Conservation (phyloP, 2,888 invertebrate genomes). For the Dryobota labecula region DNA sequence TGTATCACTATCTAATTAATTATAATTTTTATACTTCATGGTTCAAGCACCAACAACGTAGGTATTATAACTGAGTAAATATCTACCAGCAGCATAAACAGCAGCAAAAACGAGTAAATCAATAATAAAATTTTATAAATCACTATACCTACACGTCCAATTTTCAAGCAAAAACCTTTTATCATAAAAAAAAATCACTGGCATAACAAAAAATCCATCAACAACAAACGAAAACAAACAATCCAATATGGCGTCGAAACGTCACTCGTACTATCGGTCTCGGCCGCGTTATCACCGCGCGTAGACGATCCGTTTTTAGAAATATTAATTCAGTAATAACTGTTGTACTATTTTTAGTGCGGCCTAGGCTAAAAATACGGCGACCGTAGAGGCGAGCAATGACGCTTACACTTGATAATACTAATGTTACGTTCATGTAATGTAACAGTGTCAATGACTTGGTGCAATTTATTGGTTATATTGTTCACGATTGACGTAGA, state of each 20-base stretch:
- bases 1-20: neutral
- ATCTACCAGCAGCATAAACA: neutral
- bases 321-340: conserved; percentile 91
- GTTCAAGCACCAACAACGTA: neutral
- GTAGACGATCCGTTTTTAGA: conserved; percentile 90
- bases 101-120: neutral
- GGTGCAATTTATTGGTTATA: conserved; percentile 83
- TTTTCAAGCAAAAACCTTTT: conserved; percentile 38
- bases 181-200: conserved; percentile 34
- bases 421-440: conserved; percentile 85
- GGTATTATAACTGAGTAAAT: neutral
- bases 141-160: conserved; percentile 15
- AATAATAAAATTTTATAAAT: conserved; percentile 18
- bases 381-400: conserved; percentile 79
- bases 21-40: neutral
- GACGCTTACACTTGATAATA: conserved; percentile 88
- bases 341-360: conserved; percentile 89
- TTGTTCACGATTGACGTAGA: conserved; percentile 74
- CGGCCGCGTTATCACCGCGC: conserved; percentile 85
- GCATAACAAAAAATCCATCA: conserved; percentile 69
- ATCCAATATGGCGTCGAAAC: conserved; percentile 78
- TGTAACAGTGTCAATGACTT: conserved; percentile 87
- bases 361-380: conserved; percentile 89
- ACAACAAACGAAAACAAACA: conserved; percentile 77
- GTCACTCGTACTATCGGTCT: conserved; percentile 84